Conservation (phyloP, 1,140 invertebrate genomes). For the Ooceraea biroi region DNA sequence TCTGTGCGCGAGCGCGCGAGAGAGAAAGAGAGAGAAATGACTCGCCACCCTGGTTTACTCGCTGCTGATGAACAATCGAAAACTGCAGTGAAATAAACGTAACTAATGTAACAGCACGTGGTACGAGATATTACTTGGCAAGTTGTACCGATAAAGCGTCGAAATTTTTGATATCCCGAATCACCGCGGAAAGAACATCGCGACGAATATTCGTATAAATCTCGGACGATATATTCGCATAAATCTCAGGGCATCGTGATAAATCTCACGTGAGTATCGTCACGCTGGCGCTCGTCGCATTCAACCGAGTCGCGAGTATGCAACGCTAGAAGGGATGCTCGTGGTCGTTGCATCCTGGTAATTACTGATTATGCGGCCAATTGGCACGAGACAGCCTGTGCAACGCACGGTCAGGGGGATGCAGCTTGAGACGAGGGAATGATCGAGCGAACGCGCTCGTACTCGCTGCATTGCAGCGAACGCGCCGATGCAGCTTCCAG, state of each 20-base stretch:
- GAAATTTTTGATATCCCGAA: not conserved
- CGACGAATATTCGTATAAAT: not conserved
- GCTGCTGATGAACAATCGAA: not conserved
- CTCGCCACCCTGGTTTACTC: not conserved
- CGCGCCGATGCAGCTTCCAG: constrained; percentile 66
- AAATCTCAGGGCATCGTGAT: not conserved
- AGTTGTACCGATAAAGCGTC: not conserved
- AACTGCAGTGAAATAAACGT: not conserved
- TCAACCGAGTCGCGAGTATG: constrained; percentile 1
- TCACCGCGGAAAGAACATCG: not conserved
- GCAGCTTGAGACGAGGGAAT: constrained; percentile 73
- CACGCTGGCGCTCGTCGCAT: constrained; percentile 14
- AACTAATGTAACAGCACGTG: not conserved
- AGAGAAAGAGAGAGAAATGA: constrained; percentile 1
- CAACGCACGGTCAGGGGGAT: constrained; percentile 18
- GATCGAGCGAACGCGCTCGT: constrained; percentile 65
- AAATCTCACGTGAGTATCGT: constrained; percentile 32
- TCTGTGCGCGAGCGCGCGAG: not conserved
- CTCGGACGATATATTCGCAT: not conserved
- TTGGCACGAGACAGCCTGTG: constrained; percentile 70
- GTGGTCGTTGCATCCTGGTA: constrained; percentile 71
- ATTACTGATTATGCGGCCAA: constrained; percentile 76
- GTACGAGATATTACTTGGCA: not conserved
- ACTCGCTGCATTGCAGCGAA: constrained; percentile 52
- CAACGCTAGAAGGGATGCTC: constrained; percentile 68